Base-by-base conservation (phyloP, 2,113 vertebrate genomes). In the Pipra filicauda region DNA sequence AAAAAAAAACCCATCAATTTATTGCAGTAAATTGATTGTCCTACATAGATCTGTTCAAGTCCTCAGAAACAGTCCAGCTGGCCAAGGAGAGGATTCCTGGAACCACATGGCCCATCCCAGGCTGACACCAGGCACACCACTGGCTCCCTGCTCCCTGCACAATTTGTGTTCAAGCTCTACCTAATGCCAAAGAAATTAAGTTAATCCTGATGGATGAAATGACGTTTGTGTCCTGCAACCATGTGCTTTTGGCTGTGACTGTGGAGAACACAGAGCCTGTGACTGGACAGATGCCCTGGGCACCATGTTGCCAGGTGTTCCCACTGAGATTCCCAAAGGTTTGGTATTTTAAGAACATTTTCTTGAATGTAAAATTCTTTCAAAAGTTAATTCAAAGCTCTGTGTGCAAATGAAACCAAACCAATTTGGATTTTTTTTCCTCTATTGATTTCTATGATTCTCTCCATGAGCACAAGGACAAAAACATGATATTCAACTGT, bases 21-120 rank as follows among this genome's bases (percentile, higher is more conserved):
- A 96, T 96, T 97, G 96, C 96, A 93, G 85, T 84, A 58, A 86
- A 72, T 61, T 87, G 88, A 94, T 94, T 76, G 43, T 94, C 93
- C 88, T 91, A 71, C 46, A 88, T 55, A 57, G 19, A 71, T 51
- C 94, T 37, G 55, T 41, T 69, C 58, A 48, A 51, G 46, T 35
- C 76, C 83, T 81, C 43, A 33, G 12, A 39, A 62, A 2, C 27
- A 76, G 35, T 3, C 43, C 78, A 27, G 62, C 69, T 5, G 2
- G 8, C 35, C 64, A 44, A 57, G 49, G 59, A 87, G 54, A 66
- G 51, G 72, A 33, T 6, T 55, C 28, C 76, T 15, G 24, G 17
- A 19, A 13, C 55, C 6, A 0, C 39, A 8, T 0, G 5, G 28
- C 27, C 33, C 10, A 1, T 5, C 59, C 2, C 52, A 12, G 41